Percentiles rank a stretch among this genome's conserved stretches.
Evolutionary conservation across 2,888 invertebrate species (phyloP).

Genomic region (Caenorhabditis afra): DNA sequence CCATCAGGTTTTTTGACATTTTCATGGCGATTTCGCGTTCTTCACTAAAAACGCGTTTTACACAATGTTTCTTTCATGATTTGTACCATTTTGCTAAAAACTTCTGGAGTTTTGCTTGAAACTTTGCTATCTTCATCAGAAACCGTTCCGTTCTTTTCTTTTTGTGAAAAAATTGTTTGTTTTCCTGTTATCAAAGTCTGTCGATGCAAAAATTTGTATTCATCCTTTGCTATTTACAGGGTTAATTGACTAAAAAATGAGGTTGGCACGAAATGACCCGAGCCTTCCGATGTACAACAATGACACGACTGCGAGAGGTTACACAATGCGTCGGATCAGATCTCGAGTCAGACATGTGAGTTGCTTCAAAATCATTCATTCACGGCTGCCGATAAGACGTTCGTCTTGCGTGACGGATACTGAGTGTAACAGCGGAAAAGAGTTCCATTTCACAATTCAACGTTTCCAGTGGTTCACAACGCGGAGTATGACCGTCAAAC

Average conservation of each 20-base stretch:
- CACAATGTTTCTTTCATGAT: too few relatives aligned
- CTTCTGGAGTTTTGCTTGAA: too few relatives aligned
- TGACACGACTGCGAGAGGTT: slow-evolving; percentile 5
- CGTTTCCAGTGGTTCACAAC: slow-evolving; percentile 42
- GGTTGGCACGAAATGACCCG: slow-evolving; percentile 41
- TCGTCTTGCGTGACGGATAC: not conserved
- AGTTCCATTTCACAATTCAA: not conserved
- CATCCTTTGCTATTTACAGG: too few relatives aligned
- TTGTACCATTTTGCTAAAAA: too few relatives aligned
- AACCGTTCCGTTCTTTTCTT: too few relatives aligned
- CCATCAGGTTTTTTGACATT: not conserved
- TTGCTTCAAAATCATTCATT: not conserved
- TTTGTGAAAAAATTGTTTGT: too few relatives aligned
- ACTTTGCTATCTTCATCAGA: too few relatives aligned
- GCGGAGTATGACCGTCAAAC: slow-evolving; percentile 10
- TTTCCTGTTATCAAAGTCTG: too few relatives aligned
- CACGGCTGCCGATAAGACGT: not conserved
- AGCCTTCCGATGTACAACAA: slow-evolving; percentile 47
- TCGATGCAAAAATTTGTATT: too few relatives aligned
- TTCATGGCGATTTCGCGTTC: not conserved
- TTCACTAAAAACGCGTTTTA: too few relatives aligned
- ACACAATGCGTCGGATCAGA: slow-evolving; percentile 41
- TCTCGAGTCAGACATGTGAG: slow-evolving; percentile 41
- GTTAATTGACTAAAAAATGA: slow-evolving; percentile 52
- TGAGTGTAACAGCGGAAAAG: not conserved